Percentiles rank a stretch among this genome's conserved stretches.
These are phyloP conservation scores for Motacilla alba DNA, from an alignment of 2,113 vertebrate species.

Conservation along the genomic window DNA sequence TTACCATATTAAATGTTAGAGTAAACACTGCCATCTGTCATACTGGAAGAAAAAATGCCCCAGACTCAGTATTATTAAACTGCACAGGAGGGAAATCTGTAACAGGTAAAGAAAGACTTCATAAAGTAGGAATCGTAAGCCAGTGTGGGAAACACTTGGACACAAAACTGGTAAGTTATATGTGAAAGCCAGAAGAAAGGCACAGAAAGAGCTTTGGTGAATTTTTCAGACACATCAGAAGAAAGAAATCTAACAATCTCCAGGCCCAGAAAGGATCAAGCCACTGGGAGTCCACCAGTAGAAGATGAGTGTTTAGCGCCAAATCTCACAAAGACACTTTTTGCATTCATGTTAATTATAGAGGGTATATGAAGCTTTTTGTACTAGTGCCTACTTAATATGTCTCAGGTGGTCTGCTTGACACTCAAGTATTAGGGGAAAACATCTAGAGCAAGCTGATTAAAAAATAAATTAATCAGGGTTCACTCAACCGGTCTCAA, in stretches of 20 bases:
- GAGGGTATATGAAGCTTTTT: neutral
- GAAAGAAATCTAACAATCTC: neutral
- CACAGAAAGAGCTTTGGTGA: neutral
- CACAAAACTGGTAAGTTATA: neutral
- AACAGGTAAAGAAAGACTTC: neutral
- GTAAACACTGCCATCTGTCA: neutral
- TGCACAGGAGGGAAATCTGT: neutral
- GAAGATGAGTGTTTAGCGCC: neutral
- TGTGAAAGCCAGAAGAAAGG: neutral
- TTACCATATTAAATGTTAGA: neutral
- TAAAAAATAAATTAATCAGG: neutral
- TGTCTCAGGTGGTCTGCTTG: neutral
- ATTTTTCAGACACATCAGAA: neutral
- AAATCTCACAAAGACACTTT: neutral
- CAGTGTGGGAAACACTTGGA: neutral
- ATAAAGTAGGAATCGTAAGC: neutral
- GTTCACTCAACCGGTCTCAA: neutral
- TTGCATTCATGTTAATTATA: neutral
- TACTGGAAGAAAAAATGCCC: neutral
- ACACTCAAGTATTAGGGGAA: neutral
- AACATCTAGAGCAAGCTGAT: neutral
- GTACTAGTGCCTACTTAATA: neutral
- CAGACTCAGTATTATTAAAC: neutral
- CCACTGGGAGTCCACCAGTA: neutral
- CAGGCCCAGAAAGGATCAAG: neutral